Evolutionary conservation across 2,888 invertebrate species (phyloP), one percentile per base, ranked within the genome.

Genomic region (Mesodorylaimus sp.): DNA sequence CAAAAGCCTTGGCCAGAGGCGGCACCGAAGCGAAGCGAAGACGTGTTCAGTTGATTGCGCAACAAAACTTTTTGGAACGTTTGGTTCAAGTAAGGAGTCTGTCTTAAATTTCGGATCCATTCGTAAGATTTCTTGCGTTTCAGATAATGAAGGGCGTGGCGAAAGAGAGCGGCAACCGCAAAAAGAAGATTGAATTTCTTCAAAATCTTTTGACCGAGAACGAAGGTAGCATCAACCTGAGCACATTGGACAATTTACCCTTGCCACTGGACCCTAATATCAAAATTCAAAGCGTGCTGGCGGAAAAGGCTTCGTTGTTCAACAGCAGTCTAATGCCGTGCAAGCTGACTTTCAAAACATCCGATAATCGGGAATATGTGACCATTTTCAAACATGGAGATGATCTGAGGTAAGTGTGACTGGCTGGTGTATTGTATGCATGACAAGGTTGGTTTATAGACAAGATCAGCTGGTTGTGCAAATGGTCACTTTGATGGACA

Each of bases 361-460:
- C 80, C 52, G 80, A 80, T 37, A 75, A 77, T 32, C 58, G 62
- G 24, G 83, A 86, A 62, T 97, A 93, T 68, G 82, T 85, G 19
- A 84, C 91, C 0, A 93, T 97, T 54, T 95, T 95, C 68, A 97
- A 97, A 68, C 81, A 89, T 60, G 97, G 97, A 1, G 97, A 97
- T 68, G 95, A 97, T 67, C 70, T 97, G 47, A 50, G 59, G 58
- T 58, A 16, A 21, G 25, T 7, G 32, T 13, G 32, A 16, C 10
- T 7, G 32, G 32, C 32, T 7, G 32, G 32, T 7, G 32, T 7
- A n/a, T n/a, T n/a, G n/a, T n/a, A n/a, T 32, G 16, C 10, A 10
- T 32, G 10, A 32, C 32, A 32, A 32, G 7, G 10, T 39, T 21
- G 7, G 21, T 43, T 48, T 55, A 27, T 45, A 75, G 97, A 2